Evolutionary conservation across 1,140 invertebrate species (phyloP), one percentile per base, ranked within the genome.

Genomic region (Linepithema humile): DNA sequence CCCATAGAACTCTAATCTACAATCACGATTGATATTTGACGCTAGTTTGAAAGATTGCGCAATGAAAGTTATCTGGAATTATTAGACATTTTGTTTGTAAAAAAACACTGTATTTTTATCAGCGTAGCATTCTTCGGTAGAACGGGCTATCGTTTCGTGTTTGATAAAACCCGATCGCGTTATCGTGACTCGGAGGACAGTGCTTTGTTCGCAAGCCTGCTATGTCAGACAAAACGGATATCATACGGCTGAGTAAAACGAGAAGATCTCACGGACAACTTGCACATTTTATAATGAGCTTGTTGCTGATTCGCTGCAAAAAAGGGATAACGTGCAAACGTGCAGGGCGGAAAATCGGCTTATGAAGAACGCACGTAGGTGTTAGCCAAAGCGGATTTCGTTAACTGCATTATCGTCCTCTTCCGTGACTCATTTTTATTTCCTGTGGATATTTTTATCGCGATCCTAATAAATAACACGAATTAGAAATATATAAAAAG

Each of bases 241-340:
- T 78, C 75, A 26, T 67, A 53, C n/a, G 40, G 73, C 9, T 40
- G 75, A 55, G 75, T 78, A 64, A 77, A 77, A 65, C n/a, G 62
- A 69, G 62, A 62, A 55, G 75, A 78, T 78, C 62, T 62, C 75
- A 67, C 75, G 45, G 62, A 53, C 75, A 78, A 78, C 62, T 78
- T 78, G 75, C 75, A 78, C 75, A 69, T 78, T 78, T 78, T 78
- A 78, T 70, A 80, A 80, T 69, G 75, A 43, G 64, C 45, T 57
- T 17, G 75, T 23, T 57, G 75, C 48, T 80, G 64, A 80, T 57
- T 80, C 75, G 64, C n/a, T 20, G 48, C n/a, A 70, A 80, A 38
- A 50, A 57, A 48, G 55, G 45, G 35, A 55, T 38, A 53, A 78
- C 23, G 45, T 17, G 29, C n/a, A 20, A 20, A 9, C 4, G 20